Evolutionary conservation across 64 coral and sea anemone species (phyloP).

Genomic region (Montipora sp.): DNA sequence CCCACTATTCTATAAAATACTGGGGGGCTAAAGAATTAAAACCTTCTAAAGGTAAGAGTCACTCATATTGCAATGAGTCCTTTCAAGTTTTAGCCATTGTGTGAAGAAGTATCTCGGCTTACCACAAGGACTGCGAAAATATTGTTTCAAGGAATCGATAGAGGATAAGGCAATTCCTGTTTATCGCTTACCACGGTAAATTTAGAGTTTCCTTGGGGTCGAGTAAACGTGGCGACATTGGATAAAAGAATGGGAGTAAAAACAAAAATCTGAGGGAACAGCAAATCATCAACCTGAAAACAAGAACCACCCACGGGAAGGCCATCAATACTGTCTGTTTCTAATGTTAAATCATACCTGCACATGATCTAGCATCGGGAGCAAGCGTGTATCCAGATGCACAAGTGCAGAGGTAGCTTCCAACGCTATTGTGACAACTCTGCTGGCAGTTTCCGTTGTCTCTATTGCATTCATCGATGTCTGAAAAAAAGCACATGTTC

Average conservation of each 20-base stretch:
- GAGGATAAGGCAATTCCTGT: too few relatives aligned
- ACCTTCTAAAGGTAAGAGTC: neutral
- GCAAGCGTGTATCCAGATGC: conserved; percentile 40
- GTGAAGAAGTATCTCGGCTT: neutral
- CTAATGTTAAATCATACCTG: conserved; percentile 10
- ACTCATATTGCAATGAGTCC: neutral
- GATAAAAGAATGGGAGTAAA: too few relatives aligned
- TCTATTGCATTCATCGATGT: conserved; percentile 60
- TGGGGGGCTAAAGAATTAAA: neutral
- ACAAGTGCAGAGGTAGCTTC: conserved; percentile 63
- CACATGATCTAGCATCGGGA: conserved; percentile 72
- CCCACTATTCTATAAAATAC: too few relatives aligned
- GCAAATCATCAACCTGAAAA: too few relatives aligned
- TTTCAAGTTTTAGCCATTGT: too few relatives aligned
- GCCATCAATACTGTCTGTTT: too few relatives aligned
- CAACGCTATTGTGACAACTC: conserved; percentile 51
- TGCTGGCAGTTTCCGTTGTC: conserved; percentile 71
- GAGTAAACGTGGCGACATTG: too few relatives aligned
- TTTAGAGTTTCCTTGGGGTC: too few relatives aligned
- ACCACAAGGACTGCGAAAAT: neutral
- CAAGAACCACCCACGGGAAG: too few relatives aligned
- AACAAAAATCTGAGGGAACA: too few relatives aligned
- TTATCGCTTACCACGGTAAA: too few relatives aligned
- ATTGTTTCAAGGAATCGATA: neutral
- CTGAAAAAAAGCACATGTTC: conserved; percentile 13